These are phyloP conservation scores for Leucopsar rothschildi DNA, from an alignment of 2,113 vertebrate species.

Conservation along the genomic window DNA sequence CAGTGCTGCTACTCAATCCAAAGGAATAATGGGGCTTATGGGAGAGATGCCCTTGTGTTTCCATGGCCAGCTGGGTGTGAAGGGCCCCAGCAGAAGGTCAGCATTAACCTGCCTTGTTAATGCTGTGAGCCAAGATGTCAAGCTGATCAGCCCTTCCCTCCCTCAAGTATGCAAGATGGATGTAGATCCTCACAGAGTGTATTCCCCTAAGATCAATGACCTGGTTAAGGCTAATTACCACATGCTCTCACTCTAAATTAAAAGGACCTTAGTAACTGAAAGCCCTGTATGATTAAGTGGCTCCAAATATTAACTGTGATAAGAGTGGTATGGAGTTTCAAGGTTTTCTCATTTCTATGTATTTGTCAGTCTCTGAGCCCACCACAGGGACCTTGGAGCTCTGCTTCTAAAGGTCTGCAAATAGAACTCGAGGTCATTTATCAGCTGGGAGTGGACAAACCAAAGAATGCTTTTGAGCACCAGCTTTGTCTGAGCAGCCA, in stretches of 20 bases:
- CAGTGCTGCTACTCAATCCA: not conserved
- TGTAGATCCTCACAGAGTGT: constrained; percentile 1
- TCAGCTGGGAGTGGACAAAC: not conserved
- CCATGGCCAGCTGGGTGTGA: not conserved
- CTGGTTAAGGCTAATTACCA: constrained; percentile 63
- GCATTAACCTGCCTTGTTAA: constrained; percentile 26
- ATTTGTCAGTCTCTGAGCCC: not conserved
- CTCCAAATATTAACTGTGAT: constrained; percentile 41
- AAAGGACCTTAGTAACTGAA: constrained; percentile 51
- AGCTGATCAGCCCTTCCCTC: not conserved
- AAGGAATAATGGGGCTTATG: not conserved
- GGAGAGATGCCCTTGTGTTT: not conserved
- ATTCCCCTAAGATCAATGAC: constrained; percentile 59
- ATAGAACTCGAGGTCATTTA: not conserved
- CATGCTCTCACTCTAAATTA: constrained; percentile 54
- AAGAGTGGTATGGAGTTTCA: not conserved
- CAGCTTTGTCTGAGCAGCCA: not conserved
- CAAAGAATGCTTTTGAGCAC: not conserved
- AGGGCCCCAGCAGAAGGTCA: not conserved
- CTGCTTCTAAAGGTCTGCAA: not conserved
- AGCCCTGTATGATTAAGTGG: constrained; percentile 57
- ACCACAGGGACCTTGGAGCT: not conserved
- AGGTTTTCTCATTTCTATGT: not conserved
- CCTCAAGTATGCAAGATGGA: constrained; percentile 19
- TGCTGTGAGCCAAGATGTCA: not conserved